Evolutionary conservation across 1,140 invertebrate species (phyloP).

Genomic region (Lepidurus couesii): DNA sequence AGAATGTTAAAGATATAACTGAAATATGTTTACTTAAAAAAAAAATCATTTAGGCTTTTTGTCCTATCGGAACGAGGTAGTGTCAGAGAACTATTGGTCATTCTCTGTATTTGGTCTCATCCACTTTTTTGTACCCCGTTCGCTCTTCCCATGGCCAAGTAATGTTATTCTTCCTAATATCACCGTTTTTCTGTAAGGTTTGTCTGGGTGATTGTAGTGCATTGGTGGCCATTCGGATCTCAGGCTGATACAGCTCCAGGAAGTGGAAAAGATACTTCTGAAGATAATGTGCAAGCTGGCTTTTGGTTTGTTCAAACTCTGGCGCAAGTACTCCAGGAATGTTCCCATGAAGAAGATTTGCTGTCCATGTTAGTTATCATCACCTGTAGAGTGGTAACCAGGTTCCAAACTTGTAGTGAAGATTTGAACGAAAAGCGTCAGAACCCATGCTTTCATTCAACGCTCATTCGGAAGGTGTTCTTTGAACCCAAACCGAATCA

Average conservation of each 20-base stretch:
- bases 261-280: background rate
- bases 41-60: too few relatives aligned
- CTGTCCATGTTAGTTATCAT: slow-evolving; percentile 8
- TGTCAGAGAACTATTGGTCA: background rate
- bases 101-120: background rate
- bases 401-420: too few relatives aligned
- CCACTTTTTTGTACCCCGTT: background rate
- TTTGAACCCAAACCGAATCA: too few relatives aligned
- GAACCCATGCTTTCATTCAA: too few relatives aligned
- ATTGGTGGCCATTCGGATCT: too few relatives aligned
- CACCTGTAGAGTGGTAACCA: slow-evolving; percentile 24
- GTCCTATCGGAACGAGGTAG: background rate
- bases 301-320: slow-evolving; percentile 23
- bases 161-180: slow-evolving; percentile 26
- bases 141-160: background rate
- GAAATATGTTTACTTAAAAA: background rate
- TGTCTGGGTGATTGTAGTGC: too few relatives aligned
- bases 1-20: background rate
- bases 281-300: background rate
- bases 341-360: background rate
- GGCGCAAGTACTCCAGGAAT: background rate
- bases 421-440: too few relatives aligned
- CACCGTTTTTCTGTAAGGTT: background rate
- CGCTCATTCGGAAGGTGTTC: too few relatives aligned
- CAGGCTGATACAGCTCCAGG: too few relatives aligned